These are phyloP conservation scores for Danio kyathit DNA, from an alignment of 2,797 vertebrate genomes.

Conservation along the genomic window DNA sequence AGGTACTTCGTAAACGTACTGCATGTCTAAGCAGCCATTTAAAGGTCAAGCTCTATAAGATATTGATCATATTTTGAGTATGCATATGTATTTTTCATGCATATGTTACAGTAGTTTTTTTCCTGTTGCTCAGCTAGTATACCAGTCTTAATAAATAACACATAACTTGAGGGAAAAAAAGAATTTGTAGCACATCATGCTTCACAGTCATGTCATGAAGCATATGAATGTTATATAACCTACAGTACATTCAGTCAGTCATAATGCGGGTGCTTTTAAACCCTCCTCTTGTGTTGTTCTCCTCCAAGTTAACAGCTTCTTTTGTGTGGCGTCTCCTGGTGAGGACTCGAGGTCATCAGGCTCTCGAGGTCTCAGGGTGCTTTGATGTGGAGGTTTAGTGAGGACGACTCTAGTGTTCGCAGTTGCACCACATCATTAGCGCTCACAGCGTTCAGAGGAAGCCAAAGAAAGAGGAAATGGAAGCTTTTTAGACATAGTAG, in stretches of 20 bases:
- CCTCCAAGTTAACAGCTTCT: conserved; percentile 15
- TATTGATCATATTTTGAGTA: not conserved
- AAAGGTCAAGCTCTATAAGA: not conserved
- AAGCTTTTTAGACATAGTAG: not conserved
- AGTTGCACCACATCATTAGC: conserved; percentile 47
- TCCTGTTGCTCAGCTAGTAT: not conserved
- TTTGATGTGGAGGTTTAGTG: conserved; percentile 30
- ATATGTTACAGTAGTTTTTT: not conserved
- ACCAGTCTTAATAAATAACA: not conserved
- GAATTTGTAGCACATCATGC: not conserved
- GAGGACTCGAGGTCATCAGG: not conserved
- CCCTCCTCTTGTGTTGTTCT: conserved; percentile 1
- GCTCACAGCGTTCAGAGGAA: not conserved
- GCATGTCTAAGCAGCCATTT: not conserved
- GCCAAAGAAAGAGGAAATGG: not conserved
- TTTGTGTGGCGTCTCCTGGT: conserved; percentile 2
- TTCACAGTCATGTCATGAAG: not conserved
- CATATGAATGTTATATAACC: conserved; percentile 5
- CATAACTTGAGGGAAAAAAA: not conserved
- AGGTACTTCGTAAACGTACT: not conserved
- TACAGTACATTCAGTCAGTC: not conserved
- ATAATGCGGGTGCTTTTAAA: conserved; percentile 4
- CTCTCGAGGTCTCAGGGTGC: conserved; percentile 20
- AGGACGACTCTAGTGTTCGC: conserved; percentile 2
- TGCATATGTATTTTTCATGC: not conserved